Base-by-base conservation (phyloP, 2,888 invertebrate species). In the Epistrophella euchroma region DNA sequence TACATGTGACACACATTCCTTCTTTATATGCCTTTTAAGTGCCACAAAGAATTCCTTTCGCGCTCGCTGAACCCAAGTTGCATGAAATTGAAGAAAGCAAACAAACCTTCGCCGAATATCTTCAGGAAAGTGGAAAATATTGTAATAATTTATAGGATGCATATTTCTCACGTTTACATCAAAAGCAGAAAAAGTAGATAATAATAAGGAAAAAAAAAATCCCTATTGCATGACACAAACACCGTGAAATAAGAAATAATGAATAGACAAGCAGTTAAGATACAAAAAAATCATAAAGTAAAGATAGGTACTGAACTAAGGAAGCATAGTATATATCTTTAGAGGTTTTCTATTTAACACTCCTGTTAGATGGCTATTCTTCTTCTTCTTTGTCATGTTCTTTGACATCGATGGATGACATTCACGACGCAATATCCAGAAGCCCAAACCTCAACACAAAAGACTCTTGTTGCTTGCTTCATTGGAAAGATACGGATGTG, bases 1-100 rank as follows among this genome's bases (percentile, higher is more conserved):
- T 81, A 76, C 80, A 85, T 85, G 85, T 85, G 85, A 85, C 80
- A 85, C 72, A 85, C 80, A 85, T 85, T 85, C 85, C 55, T 32
- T 52, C 28, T 47, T 45, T 70, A n/a, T 70, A n/a, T 78, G 78
- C 74, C 83, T 79, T 79, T 84, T 74, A 64, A 79, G 74, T 62
- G 64, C 75, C 66, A 74, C 15, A 2, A 74, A 52, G 40, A 79
- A 79, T 84, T 75, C 72, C 45, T 84, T 73, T 52, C 62, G 37
- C 47, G 76, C 50, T 45, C 17, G n/a, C n/a, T 64, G 28, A 45
- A 32, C 64, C 6, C 32, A 45, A 58, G 55, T 10, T 64, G 83
- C 70, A 84, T 78, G 78, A 70, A 84, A 72, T 68, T 32, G 45
- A 64, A 45, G 60, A 66, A 82, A 45, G 45, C 43, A 74, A 28